Base-by-base conservation (phyloP, 2,797 vertebrate genomes). In the Rhabdomys pumilio region DNA sequence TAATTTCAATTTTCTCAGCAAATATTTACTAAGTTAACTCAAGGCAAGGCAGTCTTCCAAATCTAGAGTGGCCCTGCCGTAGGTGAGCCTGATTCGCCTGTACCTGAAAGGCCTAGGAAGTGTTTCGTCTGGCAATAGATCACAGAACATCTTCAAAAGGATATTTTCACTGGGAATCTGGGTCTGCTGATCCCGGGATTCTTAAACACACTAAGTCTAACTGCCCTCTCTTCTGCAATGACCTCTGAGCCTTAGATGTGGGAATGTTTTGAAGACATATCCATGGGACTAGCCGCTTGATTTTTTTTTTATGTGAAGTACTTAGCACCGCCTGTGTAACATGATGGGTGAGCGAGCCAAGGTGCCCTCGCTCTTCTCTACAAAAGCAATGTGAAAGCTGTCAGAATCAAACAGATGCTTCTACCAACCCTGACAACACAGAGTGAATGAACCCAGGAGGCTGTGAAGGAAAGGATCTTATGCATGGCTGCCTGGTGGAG, bases 141-240 rank as follows among this genome's bases (percentile, higher is more conserved):
- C 88, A n/a, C 57, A 91, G 91, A 47, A 67, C 1, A 50, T 94
- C 38, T 95, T 86, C 79, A 79, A 86, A 93, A 83, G 90, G 79
- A 95, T 94, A 12, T 55, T 93, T 89, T 61, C 13, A n/a, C 24
- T 29, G 73, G 88, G 59, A 69, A 76, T 94, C 72, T 77, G 76
- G 61, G 55, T 79, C 77, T 73, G 67, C 6, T n/a, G 15, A 34
- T 24, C 77, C 75, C 41, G n/a, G 17, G 63, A 69, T 50, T 41
- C 17, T 76, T 65, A 34, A 75, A 61, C 81, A 26, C 38, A 44
- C 31, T 47, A 44, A 81, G 72, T 84, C 59, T 76, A 82, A 67
- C n/a, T 2, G 1, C 20, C 17, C 1, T 12, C 31, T n/a, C 63
- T n/a, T 69, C 83, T 4, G 3, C 22, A 53, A 15, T n/a, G 83